Evolutionary conservation across 2,797 vertebrate species (phyloP), one percentile per base, ranked within the genome.

Genomic region (Halcyon leucocephala): DNA sequence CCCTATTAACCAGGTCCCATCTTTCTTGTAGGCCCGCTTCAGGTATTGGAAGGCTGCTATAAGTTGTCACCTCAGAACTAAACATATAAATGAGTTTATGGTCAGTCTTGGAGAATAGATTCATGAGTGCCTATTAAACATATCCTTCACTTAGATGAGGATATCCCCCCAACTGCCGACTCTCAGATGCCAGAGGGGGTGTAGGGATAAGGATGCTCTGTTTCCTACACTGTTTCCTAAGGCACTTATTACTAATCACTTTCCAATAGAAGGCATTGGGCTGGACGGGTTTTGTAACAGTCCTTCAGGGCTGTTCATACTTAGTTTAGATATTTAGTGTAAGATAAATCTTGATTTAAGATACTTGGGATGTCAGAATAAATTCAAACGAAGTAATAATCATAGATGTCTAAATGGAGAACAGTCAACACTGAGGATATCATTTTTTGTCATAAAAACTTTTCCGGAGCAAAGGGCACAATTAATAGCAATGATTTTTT

Each of bases 81-180:
- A 28, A 52, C 1, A 1, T 42, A 49, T 16, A 60, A 55, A 42
- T 24, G 41, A 3, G 5, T 49, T 72, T 61, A 73, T 25, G 18
- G 11, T 4, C 14, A 35, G 9, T 49, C 28, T 76, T 48, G 8
- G 24, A 35, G 15, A 90, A 65, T 0, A 65, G 37, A 41, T 72
- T 14, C 6, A 22, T 6, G 28, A 64, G 8, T 0, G 0, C 8
- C 24, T 54, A 29, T 52, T 44, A 60, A 81, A 52, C 3, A 15
- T 12, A 51, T 61, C 37, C 37, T 39, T 39, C 29, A 28, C 5
- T 26, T 29, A 54, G 33, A 33, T 46, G 33, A 88, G 55, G 48
- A 67, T 78, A 77, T 54, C 7, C 25, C 20, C 10, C 7, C 9
- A 33, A 29, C 33, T 31, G 25, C 5, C 0, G 2, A 72, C 26